These are phyloP conservation scores for Anableps anableps DNA, from an alignment of 2,797 vertebrate genomes.

Conservation along the genomic window DNA sequence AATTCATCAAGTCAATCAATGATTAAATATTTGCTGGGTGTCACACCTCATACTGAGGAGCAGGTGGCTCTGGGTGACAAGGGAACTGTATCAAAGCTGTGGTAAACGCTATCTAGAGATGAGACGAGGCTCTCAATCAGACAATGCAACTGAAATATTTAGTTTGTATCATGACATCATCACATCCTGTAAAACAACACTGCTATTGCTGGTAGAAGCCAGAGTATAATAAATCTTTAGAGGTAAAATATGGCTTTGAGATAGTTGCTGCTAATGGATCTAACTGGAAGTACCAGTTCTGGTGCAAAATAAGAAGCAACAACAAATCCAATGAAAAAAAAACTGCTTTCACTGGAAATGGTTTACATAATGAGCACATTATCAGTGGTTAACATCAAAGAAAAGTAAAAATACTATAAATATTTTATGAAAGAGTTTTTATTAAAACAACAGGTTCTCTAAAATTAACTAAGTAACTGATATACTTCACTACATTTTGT, in stretches of 20 bases:
- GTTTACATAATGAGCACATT: not conserved
- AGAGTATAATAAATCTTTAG: constrained; percentile 7
- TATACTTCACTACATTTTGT: not conserved
- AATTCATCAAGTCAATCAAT: constrained; percentile 72
- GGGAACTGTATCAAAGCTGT: not conserved
- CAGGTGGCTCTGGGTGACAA: constrained; percentile 16
- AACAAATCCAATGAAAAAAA: not conserved
- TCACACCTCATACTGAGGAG: constrained; percentile 38
- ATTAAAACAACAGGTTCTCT: not conserved
- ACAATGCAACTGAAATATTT: not conserved
- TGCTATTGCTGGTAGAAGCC: not conserved
- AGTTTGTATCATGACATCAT: not conserved
- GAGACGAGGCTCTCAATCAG: not conserved
- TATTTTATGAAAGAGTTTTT: not conserved
- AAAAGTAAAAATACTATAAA: not conserved
- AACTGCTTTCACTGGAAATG: not conserved
- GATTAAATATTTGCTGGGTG: constrained; percentile 70
- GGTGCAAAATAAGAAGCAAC: constrained; percentile 6
- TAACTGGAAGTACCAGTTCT: constrained; percentile 33
- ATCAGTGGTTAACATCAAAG: not conserved
- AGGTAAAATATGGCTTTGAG: not conserved
- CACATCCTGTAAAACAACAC: not conserved
- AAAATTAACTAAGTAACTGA: not conserved
- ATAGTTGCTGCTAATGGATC: not conserved
- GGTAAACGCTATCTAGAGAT: not conserved